These are phyloP conservation scores for Typhlomys cinereus DNA, from an alignment of 2,113 vertebrate species.

Conservation along the genomic window DNA sequence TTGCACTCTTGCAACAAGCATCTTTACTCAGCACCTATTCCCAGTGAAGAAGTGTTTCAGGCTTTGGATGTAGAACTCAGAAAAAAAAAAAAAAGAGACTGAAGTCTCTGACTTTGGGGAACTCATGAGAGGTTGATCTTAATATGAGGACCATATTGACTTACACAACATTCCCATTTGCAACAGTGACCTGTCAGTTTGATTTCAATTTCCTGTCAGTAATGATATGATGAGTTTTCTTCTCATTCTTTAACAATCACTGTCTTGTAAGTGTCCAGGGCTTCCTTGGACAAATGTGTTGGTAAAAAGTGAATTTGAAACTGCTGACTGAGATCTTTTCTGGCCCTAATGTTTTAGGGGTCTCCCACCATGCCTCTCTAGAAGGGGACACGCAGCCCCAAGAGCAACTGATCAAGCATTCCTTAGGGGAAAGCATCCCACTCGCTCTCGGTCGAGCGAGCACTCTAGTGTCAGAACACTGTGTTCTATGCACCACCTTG, in stretches of 20 bases:
- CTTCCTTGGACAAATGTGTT: constrained; percentile 75
- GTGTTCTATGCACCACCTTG: constrained; percentile 81
- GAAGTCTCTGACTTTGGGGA: neutral
- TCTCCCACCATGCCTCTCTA: constrained; percentile 84
- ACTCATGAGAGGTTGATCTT: neutral
- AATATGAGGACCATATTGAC: neutral
- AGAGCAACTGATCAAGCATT: constrained; percentile 82
- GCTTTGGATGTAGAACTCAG: neutral
- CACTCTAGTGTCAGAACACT: constrained; percentile 82
- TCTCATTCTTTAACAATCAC: constrained; percentile 25
- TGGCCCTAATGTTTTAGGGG: constrained; percentile 86
- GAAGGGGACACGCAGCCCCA: constrained; percentile 85
- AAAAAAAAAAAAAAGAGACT: neutral
- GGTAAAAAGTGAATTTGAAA: constrained; percentile 69
- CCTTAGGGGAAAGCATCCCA: constrained; percentile 81
- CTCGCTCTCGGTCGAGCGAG: constrained; percentile 84
- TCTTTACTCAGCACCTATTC: neutral
- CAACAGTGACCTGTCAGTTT: neutral
- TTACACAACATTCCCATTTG: neutral
- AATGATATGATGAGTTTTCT: neutral
- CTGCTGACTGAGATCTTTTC: constrained; percentile 84
- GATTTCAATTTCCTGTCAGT: constrained; percentile 13
- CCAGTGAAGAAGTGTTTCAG: neutral
- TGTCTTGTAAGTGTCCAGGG: constrained; percentile 53
- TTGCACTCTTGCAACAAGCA: neutral